phyloP scores from a whole-genome alignment of 2,888 invertebrate species.

The Spicauda simplicius region DNA sequence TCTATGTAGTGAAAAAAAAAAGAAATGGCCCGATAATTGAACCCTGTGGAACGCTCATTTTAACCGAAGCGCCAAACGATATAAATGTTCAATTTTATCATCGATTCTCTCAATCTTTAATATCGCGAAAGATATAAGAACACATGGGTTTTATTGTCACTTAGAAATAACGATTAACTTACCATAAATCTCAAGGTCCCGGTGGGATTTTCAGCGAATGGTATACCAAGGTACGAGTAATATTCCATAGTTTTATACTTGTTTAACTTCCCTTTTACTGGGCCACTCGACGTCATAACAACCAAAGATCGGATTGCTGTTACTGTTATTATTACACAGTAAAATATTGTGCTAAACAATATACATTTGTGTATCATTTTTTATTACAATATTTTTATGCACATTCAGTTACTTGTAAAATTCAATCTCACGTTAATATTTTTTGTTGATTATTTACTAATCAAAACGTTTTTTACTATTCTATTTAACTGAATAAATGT shows the following conservation, averaged over 20 bases:
- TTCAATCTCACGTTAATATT: too few species aligned
- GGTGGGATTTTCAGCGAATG: conserved; percentile 9
- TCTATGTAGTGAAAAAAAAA: too few species aligned
- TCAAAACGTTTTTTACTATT: not conserved
- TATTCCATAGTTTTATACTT: conserved; percentile 11
- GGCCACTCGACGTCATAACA: not conserved
- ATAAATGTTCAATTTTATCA: too few species aligned
- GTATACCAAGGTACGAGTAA: conserved; percentile 3
- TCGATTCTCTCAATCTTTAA: too few species aligned
- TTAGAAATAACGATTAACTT: not conserved
- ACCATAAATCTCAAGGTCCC: conserved; percentile 7
- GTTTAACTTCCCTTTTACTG: not conserved
- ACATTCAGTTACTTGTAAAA: too few species aligned
- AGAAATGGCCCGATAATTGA: too few species aligned
- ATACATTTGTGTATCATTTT: not conserved
- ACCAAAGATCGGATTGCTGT: not conserved
- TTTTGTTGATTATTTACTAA: not conserved
- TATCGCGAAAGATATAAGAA: too few species aligned
- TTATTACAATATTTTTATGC: too few species aligned
- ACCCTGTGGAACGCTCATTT: too few species aligned
- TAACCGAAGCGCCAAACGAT: too few species aligned
- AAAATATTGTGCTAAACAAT: not conserved
- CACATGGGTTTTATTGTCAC: too few species aligned
- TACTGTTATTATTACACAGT: not conserved
- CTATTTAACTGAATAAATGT: not conserved